A percentile compares a stretch with the other conserved stretches of the same genome.
Evolutionary conservation across 2,888 invertebrate species (phyloP).

Genomic region (Drosophila testacea): DNA sequence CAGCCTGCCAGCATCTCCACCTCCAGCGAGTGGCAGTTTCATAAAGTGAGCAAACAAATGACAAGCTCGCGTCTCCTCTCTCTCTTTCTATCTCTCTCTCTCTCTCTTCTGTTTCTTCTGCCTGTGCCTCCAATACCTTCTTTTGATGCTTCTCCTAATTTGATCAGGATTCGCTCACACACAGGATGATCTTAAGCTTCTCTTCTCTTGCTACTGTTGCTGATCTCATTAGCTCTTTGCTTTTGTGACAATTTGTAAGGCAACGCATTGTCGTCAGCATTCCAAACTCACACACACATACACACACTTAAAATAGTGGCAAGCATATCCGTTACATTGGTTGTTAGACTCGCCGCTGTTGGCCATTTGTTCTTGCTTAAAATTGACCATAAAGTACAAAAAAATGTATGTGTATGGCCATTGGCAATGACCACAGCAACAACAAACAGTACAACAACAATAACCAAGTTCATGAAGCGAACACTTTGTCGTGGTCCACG

Average conservation of each 20-base stretch:
- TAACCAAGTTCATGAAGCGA: conserved; percentile 57
- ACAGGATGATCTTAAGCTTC: neutral
- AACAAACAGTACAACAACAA: conserved; percentile 33
- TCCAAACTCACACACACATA: conserved; percentile 7
- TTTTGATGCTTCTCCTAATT: neutral
- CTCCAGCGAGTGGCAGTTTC: conserved; percentile 46
- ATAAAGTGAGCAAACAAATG: conserved; percentile 79
- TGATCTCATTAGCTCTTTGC: conserved; percentile 44
- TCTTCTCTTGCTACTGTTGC: neutral
- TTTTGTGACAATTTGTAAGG: conserved; percentile 70
- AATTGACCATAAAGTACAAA: conserved; percentile 75
- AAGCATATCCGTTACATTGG: conserved; percentile 63
- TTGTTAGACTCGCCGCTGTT: conserved; percentile 46
- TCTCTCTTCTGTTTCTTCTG: neutral
- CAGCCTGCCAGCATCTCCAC: conserved; percentile 30
- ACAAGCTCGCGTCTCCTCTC: conserved; percentile 46
- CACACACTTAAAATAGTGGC: conserved; percentile 4
- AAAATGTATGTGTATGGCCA: conserved; percentile 69
- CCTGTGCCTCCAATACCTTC: neutral
- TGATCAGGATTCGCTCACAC: neutral
- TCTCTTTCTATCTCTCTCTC: neutral
- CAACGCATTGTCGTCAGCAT: conserved; percentile 58
- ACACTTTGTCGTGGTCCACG: conserved; percentile 52
- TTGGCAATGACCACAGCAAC: conserved; percentile 51
- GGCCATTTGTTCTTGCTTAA: conserved; percentile 60